Conservation (phyloP, 2,888 invertebrate genomes). For the Druceiella hillmani region DNA sequence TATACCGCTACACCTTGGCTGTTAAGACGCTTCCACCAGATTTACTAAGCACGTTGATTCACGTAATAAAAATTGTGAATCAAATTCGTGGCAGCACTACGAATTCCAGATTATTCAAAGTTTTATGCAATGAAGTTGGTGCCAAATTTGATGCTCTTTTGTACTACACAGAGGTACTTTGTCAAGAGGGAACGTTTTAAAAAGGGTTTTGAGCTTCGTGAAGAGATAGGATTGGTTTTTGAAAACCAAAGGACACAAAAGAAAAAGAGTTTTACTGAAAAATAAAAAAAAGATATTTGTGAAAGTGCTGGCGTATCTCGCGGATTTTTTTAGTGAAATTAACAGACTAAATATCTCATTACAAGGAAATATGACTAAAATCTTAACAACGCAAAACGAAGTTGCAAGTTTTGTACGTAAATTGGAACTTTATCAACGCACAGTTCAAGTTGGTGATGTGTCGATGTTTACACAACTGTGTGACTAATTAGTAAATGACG, state of each 20-base stretch:
- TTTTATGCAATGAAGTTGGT: conserved; percentile 10
- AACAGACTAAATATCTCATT: conserved; percentile 12
- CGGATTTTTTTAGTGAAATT: conserved; percentile 14
- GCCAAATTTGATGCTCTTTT: conserved; percentile 12
- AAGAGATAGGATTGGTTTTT: conserved; percentile 17
- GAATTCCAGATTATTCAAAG: conserved; percentile 6
- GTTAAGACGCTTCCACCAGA: no score
- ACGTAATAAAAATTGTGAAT: no score
- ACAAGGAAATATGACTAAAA: conserved; percentile 17
- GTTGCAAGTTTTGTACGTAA: conserved; percentile 20
- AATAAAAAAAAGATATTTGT: conserved; percentile 15
- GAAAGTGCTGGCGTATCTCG: conserved; percentile 13
- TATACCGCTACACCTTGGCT: no score
- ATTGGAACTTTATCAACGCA: conserved; percentile 24
- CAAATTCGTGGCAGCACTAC: conserved; percentile 8
- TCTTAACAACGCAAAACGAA: conserved; percentile 17
- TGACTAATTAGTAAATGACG: no score
- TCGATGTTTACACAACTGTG: conserved; percentile 24
- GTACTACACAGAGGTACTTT: conserved; percentile 9
- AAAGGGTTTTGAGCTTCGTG: conserved; percentile 18
- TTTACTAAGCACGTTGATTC: no score
- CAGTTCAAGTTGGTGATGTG: conserved; percentile 23
- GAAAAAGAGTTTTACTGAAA: conserved; percentile 14
- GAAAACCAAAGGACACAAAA: conserved; percentile 18
- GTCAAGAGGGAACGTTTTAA: conserved; percentile 19